These are phyloP conservation scores for Macropus fuliginosus DNA, from an alignment of 2,797 vertebrate species.

Conservation along the genomic window DNA sequence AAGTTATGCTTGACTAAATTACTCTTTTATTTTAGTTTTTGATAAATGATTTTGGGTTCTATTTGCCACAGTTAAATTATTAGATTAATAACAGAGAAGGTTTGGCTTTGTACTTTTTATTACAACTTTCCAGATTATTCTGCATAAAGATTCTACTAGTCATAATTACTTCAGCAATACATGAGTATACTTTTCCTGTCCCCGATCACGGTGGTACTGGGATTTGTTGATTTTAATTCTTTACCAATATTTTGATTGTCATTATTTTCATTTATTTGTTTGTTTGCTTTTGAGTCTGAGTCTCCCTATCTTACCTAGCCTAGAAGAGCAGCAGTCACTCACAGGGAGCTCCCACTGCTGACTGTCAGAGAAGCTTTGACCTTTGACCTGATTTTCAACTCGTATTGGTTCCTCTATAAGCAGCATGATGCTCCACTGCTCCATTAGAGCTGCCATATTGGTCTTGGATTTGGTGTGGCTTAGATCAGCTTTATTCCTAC, in stretches of 20 bases:
- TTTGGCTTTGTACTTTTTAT: background rate
- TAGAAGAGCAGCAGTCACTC: background rate
- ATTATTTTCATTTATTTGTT: background rate
- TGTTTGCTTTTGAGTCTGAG: background rate
- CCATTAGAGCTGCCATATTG: background rate
- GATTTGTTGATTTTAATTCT: background rate
- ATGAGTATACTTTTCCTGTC: background rate
- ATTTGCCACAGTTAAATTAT: background rate
- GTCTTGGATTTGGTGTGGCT: background rate
- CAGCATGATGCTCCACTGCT: background rate
- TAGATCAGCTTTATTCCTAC: background rate
- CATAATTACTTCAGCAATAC: background rate
- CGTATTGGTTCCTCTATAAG: background rate
- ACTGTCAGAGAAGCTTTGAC: background rate
- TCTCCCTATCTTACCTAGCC: background rate
- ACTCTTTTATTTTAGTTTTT: background rate
- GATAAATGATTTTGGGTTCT: background rate
- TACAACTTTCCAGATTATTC: background rate
- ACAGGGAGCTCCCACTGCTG: background rate
- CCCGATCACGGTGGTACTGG: background rate
- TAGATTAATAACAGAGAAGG: background rate
- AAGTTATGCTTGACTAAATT: background rate
- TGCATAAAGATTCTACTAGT: background rate
- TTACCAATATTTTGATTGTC: background rate
- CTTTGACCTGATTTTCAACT: background rate